These are phyloP conservation scores for Drosophila persimilis DNA, from an alignment of 1,140 invertebrate species.

Conservation along the genomic window DNA sequence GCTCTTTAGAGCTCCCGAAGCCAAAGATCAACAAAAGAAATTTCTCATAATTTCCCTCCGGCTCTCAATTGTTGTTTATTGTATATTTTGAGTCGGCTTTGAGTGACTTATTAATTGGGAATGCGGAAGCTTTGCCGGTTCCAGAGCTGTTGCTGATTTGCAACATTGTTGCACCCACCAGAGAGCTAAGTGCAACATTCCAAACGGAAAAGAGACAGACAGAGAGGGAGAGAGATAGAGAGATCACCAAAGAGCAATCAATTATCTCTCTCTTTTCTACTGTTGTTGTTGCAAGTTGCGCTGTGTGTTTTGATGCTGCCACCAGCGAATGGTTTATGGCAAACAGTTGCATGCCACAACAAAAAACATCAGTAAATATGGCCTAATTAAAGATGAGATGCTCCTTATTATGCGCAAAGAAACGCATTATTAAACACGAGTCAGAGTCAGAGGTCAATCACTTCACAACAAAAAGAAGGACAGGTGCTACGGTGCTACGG, in stretches of 20 bases:
- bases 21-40: conserved; percentile 35
- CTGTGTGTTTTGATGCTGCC: conserved; percentile 15
- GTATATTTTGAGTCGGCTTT: conserved; percentile 25
- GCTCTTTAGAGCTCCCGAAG: not conserved
- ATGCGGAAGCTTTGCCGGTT: conserved; percentile 52
- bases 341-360: not conserved
- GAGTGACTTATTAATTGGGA: conserved; percentile 63
- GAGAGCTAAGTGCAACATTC: conserved; percentile 58
- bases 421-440: conserved; percentile 38
- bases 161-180: conserved; percentile 44
- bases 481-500: conserved; percentile 47
- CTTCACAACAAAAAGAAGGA: conserved; percentile 19
- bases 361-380: conserved; percentile 9
- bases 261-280: conserved; percentile 22
- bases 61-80: conserved; percentile 39
- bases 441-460: conserved; percentile 18
- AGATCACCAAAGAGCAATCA: conserved; percentile 51
- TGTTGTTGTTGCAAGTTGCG: no score
- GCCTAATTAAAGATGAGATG: conserved; percentile 9
- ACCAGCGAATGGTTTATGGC: not conserved
- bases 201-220: not conserved
- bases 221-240: no score
- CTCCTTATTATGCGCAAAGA: not conserved
- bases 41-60: conserved; percentile 4
- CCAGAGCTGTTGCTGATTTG: conserved; percentile 20